phyloP scores from a whole-genome alignment of 1,140 invertebrate species.

The Tyrophagus putrescentiae region DNA sequence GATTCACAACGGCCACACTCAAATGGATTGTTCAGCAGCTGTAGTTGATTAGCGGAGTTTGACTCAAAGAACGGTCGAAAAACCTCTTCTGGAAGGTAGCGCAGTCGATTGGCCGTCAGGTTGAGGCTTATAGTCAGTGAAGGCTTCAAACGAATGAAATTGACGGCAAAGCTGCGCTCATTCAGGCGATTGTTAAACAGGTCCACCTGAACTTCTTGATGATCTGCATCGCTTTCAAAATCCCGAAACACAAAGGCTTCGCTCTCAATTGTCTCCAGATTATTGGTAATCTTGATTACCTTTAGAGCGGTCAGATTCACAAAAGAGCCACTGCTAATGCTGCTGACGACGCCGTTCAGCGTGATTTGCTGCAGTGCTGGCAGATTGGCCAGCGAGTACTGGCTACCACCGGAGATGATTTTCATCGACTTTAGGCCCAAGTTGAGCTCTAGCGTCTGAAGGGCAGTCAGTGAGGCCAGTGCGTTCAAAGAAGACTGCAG shows the following conservation, averaged over 20 bases:
- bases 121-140: not conserved
- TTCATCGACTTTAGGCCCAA: not conserved
- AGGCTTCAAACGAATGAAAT: not conserved
- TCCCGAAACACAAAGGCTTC: not conserved
- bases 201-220: not conserved
- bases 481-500: not conserved
- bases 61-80: constrained; percentile 5
- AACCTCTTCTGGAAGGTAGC: not conserved
- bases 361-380: not conserved
- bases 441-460: not conserved
- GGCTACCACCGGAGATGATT: not conserved
- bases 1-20: constrained; percentile 1
- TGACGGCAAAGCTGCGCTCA: not conserved
- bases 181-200: not conserved
- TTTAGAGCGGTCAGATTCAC: not conserved
- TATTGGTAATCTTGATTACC: not conserved
- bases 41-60: not conserved
- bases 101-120: not conserved
- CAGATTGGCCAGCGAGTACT: not conserved
- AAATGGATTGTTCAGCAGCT: not conserved
- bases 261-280: not conserved
- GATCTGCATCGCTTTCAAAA: not conserved
- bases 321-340: not conserved
- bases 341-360: not conserved
- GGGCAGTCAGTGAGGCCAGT: not conserved